A percentile compares a stretch with the other conserved stretches of the same genome.
phyloP scores from a whole-genome alignment of 2,113 vertebrate species.

The Chinchilla lanigera region DNA sequence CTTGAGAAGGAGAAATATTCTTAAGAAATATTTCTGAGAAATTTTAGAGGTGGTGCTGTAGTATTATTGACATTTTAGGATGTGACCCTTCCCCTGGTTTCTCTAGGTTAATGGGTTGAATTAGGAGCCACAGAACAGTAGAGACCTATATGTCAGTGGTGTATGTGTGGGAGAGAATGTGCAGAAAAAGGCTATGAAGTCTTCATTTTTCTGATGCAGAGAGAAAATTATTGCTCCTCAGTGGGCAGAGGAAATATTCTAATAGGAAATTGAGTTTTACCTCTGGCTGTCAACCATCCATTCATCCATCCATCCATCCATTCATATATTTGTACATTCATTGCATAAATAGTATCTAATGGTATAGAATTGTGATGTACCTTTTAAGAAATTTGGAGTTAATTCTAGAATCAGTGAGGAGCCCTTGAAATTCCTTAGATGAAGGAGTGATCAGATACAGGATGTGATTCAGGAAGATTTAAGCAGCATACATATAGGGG shows the following conservation, averaged over 20 bases:
- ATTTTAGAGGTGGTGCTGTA: background rate
- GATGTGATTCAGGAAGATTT: background rate
- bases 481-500: background rate
- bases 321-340: background rate
- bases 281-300: background rate
- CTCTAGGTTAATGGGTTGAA: background rate
- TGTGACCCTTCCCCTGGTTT: background rate
- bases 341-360: background rate
- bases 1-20: background rate
- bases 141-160: background rate
- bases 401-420: background rate
- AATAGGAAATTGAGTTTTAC: background rate
- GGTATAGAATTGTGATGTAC: background rate
- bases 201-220: background rate
- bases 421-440: background rate
- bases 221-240: background rate
- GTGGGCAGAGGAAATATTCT: background rate
- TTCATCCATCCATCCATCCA: background rate
- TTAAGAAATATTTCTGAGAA: background rate
- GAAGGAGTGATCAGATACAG: background rate
- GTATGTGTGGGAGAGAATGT: background rate
- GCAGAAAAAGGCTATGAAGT: background rate
- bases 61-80: background rate
- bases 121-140: background rate
- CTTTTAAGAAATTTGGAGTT: conserved; percentile 43